A percentile compares a stretch with the other conserved stretches of the same genome.
Evolutionary conservation across 2,797 vertebrate species (phyloP).

Genomic region (Silurus aristotelis): DNA sequence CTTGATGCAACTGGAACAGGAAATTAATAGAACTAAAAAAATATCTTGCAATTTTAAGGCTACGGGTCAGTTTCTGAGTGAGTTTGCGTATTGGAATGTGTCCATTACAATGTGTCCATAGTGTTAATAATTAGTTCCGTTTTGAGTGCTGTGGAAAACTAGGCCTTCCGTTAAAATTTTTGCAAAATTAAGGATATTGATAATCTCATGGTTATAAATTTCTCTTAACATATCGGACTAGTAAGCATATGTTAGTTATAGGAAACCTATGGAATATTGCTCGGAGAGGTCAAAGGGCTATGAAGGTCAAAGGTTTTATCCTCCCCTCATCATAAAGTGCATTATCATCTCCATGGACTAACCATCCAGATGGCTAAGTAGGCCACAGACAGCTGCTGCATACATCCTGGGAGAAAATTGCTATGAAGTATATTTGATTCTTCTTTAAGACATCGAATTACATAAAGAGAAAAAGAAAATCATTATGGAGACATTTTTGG

Average conservation of each 20-base stretch:
- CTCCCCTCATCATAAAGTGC: constrained; percentile 80
- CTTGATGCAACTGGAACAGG: constrained; percentile 20
- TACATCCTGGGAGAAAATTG: constrained; percentile 69
- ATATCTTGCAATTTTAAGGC: not conserved
- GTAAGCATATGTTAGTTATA: constrained; percentile 79
- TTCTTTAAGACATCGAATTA: constrained; percentile 77
- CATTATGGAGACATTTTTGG: constrained; percentile 54
- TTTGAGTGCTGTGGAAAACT: not conserved
- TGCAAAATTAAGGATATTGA: constrained; percentile 38
- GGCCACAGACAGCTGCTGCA: constrained; percentile 71
- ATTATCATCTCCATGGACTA: constrained; percentile 76
- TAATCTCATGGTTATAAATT: constrained; percentile 69
- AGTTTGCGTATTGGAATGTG: not conserved
- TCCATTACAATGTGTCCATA: not conserved
- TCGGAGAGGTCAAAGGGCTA: constrained; percentile 77
- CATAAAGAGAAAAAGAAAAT: constrained; percentile 75
- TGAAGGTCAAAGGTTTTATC: constrained; percentile 79
- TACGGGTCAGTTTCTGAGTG: not conserved
- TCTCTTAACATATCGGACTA: constrained; percentile 72
- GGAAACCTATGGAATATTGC: constrained; percentile 77
- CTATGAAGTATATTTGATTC: constrained; percentile 73
- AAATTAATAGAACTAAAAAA: not conserved
- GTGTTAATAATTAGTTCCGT: not conserved
- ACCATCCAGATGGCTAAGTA: constrained; percentile 75
- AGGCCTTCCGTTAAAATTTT: not conserved